Evolutionary conservation across 1,140 invertebrate species (phyloP).

Genomic region (Delia radicum): DNA sequence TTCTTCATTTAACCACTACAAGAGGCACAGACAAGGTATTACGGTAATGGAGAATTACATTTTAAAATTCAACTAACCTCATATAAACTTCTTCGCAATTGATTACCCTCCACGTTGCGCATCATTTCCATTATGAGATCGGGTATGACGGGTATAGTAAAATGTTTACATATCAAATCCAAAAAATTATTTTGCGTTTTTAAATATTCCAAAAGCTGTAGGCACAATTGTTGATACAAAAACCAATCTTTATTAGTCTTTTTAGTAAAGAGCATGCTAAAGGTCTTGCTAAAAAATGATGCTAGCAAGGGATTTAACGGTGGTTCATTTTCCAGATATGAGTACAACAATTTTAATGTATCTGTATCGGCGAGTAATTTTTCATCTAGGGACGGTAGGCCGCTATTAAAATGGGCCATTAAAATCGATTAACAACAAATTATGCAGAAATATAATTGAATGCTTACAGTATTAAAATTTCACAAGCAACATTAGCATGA

Average conservation of each 20-base stretch:
- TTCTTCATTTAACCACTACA: slow-evolving; percentile 88
- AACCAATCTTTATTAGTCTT: slow-evolving; percentile 81
- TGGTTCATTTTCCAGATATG: slow-evolving; percentile 82
- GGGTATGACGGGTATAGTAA: slow-evolving; percentile 93
- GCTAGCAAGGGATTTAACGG: slow-evolving; percentile 91
- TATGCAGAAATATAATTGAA: slow-evolving; percentile 12
- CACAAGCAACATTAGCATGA: slow-evolving; percentile 90
- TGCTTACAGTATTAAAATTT: slow-evolving; percentile 74
- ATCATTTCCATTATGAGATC: slow-evolving; percentile 88
- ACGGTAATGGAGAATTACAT: background rate
- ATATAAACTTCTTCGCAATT: slow-evolving; percentile 78
- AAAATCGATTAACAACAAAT: too few species aligned
- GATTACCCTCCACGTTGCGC: slow-evolving; percentile 78
- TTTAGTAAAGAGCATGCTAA: slow-evolving; percentile 81
- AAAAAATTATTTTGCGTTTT: slow-evolving; percentile 85
- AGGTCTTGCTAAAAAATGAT: slow-evolving; percentile 93
- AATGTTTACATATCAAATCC: slow-evolving; percentile 79
- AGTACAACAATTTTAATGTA: slow-evolving; percentile 81
- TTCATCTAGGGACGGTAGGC: slow-evolving; percentile 84
- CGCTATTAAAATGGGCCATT: slow-evolving; percentile 57
- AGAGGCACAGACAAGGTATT: slow-evolving; percentile 32
- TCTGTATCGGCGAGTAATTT: slow-evolving; percentile 75
- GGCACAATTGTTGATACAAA: slow-evolving; percentile 84
- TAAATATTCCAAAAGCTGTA: slow-evolving; percentile 89
- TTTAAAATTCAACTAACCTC: slow-evolving; percentile 66